Conservation (phyloP, 2,113 vertebrate species). For the Tachysurus fulvidraco region DNA sequence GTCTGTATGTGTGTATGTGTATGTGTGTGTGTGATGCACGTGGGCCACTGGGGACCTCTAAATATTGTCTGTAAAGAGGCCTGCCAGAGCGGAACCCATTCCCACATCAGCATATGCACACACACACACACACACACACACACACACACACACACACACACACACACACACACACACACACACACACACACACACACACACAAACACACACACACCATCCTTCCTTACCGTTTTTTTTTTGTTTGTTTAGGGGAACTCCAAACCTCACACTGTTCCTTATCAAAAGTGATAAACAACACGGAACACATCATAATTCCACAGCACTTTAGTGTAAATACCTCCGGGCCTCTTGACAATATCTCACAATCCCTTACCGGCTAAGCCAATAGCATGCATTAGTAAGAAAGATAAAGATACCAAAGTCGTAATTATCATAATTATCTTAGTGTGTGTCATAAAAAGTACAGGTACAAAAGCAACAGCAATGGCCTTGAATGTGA, state of each 20-base stretch:
- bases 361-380: background rate
- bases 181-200: slow-evolving; percentile 37
- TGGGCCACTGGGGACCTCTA: slow-evolving; percentile 17
- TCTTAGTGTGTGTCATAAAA: background rate
- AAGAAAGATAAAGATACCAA: background rate
- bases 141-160: slow-evolving; percentile 32
- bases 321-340: slow-evolving; percentile 33
- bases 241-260: slow-evolving; percentile 49
- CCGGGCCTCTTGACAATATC: slow-evolving; percentile 4
- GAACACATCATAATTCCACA: slow-evolving; percentile 20
- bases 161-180: slow-evolving; percentile 23
- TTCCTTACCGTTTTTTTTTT: slow-evolving; percentile 15
- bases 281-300: slow-evolving; percentile 36
- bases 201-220: slow-evolving; percentile 19
- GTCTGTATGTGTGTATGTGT: slow-evolving; percentile 10
- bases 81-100: slow-evolving; percentile 28
- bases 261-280: slow-evolving; percentile 33
- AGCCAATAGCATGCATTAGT: background rate
- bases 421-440: background rate
- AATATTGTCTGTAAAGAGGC: slow-evolving; percentile 41
- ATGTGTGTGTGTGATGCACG: slow-evolving; percentile 26
- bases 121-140: slow-evolving; percentile 29
- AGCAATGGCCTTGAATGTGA: background rate
- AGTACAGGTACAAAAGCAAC: background rate
- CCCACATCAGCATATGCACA: slow-evolving; percentile 19